Percentiles rank a stretch among this genome's conserved stretches.
These are phyloP conservation scores for Hololepta plana DNA, from an alignment of 2,888 invertebrate genomes.

Conservation along the genomic window DNA sequence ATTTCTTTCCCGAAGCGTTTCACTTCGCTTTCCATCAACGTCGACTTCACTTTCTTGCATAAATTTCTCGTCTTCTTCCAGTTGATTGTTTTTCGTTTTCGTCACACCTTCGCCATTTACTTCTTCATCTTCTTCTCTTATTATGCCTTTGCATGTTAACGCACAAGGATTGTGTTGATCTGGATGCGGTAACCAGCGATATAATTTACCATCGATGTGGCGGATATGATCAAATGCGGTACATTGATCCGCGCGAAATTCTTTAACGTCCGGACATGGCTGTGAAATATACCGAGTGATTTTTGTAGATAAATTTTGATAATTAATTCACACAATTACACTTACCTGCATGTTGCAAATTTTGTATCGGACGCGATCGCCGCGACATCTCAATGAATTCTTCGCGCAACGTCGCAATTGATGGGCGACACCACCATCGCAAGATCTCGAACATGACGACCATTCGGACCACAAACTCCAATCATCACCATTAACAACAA, in stretches of 20 bases:
- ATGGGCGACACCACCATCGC: conserved; percentile 80
- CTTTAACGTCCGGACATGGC: conserved; percentile 65
- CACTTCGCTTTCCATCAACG: too few relatives aligned
- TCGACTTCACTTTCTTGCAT: too few relatives aligned
- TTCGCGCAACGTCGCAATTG: conserved; percentile 71
- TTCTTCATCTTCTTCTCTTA: too few relatives aligned
- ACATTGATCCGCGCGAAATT: conserved; percentile 80
- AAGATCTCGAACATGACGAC: conserved; percentile 81
- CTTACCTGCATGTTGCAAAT: conserved; percentile 85
- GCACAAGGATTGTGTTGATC: conserved; percentile 73
- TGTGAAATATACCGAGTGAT: conserved; percentile 29
- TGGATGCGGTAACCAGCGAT: conserved; percentile 72
- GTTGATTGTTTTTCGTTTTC: too few relatives aligned
- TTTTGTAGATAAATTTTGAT: not conserved
- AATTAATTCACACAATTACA: conserved; percentile 6
- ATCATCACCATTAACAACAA: too few relatives aligned
- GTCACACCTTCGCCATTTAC: too few relatives aligned
- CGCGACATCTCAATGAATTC: conserved; percentile 60
- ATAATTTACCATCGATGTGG: conserved; percentile 59
- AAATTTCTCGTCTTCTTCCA: too few relatives aligned
- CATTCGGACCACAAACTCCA: conserved; percentile 87
- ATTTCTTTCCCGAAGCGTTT: too few relatives aligned
- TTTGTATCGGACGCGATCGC: conserved; percentile 68
- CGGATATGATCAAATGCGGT: conserved; percentile 66
- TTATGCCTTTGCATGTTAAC: conserved; percentile 55